Conservation (phyloP, 2,113 vertebrate species). For the Hystrix cristata region DNA sequence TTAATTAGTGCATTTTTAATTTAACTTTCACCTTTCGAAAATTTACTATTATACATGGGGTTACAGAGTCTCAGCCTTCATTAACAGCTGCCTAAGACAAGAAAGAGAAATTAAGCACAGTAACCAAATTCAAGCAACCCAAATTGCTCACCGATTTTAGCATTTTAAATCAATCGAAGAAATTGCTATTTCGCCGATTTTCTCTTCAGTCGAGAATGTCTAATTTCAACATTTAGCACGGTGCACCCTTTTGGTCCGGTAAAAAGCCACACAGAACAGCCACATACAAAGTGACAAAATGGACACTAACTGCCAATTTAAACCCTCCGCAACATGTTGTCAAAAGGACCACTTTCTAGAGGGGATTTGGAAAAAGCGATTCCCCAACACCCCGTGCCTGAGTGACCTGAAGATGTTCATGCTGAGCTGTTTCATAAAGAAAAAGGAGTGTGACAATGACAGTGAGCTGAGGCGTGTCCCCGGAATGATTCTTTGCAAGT, state of each 20-base stretch:
- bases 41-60: neutral
- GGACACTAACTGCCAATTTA: accelerated
- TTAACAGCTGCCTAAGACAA: neutral
- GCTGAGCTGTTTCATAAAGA: neutral
- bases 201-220: neutral
- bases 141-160: neutral
- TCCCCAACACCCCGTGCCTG: neutral
- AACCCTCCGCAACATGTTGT: accelerated
- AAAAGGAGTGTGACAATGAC: neutral
- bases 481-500: neutral
- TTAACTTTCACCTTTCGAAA: neutral
- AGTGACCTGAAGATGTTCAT: neutral
- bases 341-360: neutral
- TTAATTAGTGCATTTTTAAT: neutral
- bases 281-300: neutral
- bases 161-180: neutral
- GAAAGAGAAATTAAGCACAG: too few relatives aligned
- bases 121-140: neutral
- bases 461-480: accelerated
- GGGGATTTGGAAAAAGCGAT: neutral
- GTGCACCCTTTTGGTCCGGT: accelerated
- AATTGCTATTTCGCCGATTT: neutral
- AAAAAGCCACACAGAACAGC: accelerated
- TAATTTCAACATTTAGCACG: neutral
- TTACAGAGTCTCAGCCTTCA: neutral